Conservation (phyloP, 2,113 vertebrate genomes). For the Grallaria varia region DNA sequence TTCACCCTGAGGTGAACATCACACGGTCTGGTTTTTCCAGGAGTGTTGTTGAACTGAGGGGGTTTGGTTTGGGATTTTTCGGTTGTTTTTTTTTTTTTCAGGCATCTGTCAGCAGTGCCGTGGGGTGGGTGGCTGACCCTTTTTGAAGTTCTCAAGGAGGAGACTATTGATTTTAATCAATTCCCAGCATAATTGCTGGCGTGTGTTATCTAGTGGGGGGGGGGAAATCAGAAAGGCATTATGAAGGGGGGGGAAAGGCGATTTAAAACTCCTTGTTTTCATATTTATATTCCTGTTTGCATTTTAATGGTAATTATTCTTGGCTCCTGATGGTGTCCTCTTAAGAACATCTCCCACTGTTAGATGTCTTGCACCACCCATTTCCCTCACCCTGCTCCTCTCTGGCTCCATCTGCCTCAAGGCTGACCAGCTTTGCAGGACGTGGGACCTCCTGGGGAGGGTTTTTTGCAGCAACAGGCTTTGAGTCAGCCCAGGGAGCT, state of each 20-base stretch:
- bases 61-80: not conserved
- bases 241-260: not conserved
- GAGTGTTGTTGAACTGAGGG: not conserved
- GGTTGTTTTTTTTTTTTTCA: not conserved
- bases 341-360: not conserved
- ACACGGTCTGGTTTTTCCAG: not conserved
- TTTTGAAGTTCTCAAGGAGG: not conserved
- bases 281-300: not conserved
- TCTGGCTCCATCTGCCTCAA: not conserved
- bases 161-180: not conserved
- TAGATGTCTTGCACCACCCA: fast-evolving
- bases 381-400: not conserved
- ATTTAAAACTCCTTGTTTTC: not conserved
- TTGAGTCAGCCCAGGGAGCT: not conserved
- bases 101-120: not conserved
- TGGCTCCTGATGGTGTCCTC: not conserved
- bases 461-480: not conserved
- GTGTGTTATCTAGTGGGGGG: not conserved
- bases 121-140: not conserved
- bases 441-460: not conserved
- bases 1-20: not conserved
- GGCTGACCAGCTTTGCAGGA: no score
- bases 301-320: not conserved
- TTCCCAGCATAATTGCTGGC: not conserved
- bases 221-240: fast-evolving